Percentiles rank a stretch among this genome's conserved stretches.
These are phyloP conservation scores for Drosophila tristis DNA, from an alignment of 1,140 invertebrate species.

Conservation along the genomic window DNA sequence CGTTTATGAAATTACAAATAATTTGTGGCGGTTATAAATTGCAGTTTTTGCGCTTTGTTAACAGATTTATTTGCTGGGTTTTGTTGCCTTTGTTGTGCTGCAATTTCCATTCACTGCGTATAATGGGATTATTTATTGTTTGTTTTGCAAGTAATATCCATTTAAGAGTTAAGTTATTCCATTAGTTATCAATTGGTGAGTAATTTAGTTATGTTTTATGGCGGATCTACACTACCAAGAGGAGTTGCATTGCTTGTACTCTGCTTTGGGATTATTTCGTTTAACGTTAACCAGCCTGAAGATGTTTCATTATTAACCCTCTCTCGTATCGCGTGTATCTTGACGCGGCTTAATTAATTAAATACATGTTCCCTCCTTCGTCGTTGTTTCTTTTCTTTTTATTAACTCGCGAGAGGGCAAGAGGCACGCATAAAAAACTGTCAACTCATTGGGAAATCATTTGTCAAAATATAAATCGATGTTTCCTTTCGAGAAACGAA, in stretches of 20 bases:
- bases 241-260: background rate
- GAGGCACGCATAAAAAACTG: constrained; percentile 34
- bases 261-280: constrained; percentile 5
- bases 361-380: constrained; percentile 59
- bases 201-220: background rate
- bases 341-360: constrained; percentile 78
- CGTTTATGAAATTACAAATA: constrained; percentile 17
- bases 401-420: constrained; percentile 48
- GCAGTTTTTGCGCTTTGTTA: constrained; percentile 21
- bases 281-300: constrained; percentile 23
- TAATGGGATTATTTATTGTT: too few species aligned
- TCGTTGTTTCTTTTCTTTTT: constrained; percentile 38
- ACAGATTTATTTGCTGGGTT: constrained; percentile 2
- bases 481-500: constrained; percentile 32
- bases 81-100: constrained; percentile 14
- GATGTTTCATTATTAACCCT: constrained; percentile 22
- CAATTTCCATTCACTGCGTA: constrained; percentile 19
- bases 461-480: constrained; percentile 82
- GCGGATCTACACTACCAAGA: background rate
- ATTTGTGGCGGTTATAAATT: constrained; percentile 12
- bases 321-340: constrained; percentile 54
- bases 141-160: too few species aligned
- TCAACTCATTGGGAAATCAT: constrained; percentile 79
- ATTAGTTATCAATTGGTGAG: constrained; percentile 15
- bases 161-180: constrained; percentile 14